phyloP scores from a whole-genome alignment of 2,888 invertebrate genomes.

The Erpobdella octoculata region DNA sequence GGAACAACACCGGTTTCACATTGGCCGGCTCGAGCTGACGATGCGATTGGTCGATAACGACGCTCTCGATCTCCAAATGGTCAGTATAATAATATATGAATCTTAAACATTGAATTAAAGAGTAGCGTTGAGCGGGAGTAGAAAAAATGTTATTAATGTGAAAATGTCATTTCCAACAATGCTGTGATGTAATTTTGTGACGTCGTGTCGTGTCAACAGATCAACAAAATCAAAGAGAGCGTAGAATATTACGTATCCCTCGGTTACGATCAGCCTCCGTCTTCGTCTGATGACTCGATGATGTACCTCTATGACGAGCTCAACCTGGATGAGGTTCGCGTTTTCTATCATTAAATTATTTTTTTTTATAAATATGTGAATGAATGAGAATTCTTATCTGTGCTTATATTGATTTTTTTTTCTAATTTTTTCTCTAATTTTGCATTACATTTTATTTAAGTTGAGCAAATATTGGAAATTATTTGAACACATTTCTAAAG shows the following conservation, averaged over 20 bases:
- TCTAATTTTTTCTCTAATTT: no score
- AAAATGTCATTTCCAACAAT: not conserved
- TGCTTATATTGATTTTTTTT: no score
- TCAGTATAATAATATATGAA: no score
- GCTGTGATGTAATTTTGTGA: not conserved
- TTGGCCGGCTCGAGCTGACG: conserved; percentile 88
- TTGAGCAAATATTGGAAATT: no score
- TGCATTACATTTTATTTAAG: no score
- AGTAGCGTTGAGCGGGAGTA: not conserved
- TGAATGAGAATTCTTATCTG: no score
- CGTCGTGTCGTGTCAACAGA: no score
- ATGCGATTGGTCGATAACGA: conserved; percentile 93
- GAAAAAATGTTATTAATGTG: not conserved
- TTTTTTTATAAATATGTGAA: no score
- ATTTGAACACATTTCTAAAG: no score
- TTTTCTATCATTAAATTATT: no score
- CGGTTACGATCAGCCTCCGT: conserved; percentile 78
- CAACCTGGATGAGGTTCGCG: conserved; percentile 60
- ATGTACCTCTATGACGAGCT: conserved; percentile 78
- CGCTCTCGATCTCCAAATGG: conserved; percentile 88
- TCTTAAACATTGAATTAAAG: not conserved
- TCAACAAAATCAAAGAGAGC: conserved; percentile 89
- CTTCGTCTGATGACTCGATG: conserved; percentile 76
- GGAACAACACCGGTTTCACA: conserved; percentile 92
- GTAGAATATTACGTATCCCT: conserved; percentile 95